Conservation (phyloP, 2,888 invertebrate species). For the Arctia plantaginis region DNA sequence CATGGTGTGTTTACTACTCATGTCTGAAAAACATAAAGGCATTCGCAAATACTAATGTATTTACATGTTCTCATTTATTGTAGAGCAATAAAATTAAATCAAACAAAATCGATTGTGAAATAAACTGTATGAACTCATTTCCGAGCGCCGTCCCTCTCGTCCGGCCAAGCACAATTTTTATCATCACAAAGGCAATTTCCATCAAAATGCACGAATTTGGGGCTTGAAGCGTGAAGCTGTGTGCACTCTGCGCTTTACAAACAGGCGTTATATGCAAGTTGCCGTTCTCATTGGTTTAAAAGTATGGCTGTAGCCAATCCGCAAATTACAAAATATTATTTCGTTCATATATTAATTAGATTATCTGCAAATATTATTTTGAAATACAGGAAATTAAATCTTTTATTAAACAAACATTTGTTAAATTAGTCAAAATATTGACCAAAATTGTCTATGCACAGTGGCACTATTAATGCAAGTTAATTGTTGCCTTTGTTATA, state of each 20-base stretch:
- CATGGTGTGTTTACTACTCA: conserved; percentile 39
- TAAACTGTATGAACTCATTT: conserved; percentile 79
- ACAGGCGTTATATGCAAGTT: conserved; percentile 36
- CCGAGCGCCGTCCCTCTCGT: conserved; percentile 66
- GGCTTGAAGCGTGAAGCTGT: conserved; percentile 62
- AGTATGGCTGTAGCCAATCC: conserved; percentile 17
- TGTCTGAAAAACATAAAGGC: conserved; percentile 27
- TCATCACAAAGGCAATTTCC: conserved; percentile 77
- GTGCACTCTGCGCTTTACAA: conserved; percentile 47
- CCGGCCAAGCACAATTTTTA: conserved; percentile 71
- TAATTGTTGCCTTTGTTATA: too few relatives aligned
- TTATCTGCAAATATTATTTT: neutral
- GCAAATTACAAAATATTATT: neutral
- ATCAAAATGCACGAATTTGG: conserved; percentile 79
- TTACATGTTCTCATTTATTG: conserved; percentile 57
- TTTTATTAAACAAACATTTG: neutral
- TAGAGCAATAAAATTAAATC: conserved; percentile 75
- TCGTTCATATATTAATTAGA: neutral
- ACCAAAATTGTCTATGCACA: too few relatives aligned
- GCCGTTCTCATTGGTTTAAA: conserved; percentile 27
- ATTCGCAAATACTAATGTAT: conserved; percentile 36
- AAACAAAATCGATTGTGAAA: conserved; percentile 74
- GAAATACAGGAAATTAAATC: too few relatives aligned
- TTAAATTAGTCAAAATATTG: neutral
- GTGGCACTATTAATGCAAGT: too few relatives aligned